A percentile compares a stretch with the other conserved stretches of the same genome.
phyloP scores from a whole-genome alignment of 2,888 invertebrate species.

The Sacculina carcini region DNA sequence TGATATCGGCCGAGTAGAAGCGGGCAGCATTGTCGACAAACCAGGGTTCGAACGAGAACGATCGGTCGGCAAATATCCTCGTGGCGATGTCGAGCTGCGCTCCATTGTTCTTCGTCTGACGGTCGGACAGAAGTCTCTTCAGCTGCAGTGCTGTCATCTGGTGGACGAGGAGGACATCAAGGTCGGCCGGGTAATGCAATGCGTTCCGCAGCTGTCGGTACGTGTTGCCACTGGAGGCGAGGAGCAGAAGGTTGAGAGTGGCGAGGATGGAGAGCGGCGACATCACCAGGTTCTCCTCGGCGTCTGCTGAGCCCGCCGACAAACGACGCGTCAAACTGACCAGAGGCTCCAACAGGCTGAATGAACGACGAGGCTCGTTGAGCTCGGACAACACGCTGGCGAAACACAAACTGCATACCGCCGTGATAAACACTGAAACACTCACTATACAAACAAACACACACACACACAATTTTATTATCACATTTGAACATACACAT shows the following conservation, averaged over 20 bases:
- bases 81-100: slow-evolving; percentile 10
- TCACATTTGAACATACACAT: no score
- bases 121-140: background rate
- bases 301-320: no score
- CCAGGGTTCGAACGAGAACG: background rate
- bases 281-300: slow-evolving; percentile 19
- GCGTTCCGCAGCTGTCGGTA: slow-evolving; percentile 9
- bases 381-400: no score
- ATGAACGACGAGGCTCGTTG: no score
- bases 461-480: no score
- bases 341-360: no score
- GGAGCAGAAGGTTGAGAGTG: slow-evolving; percentile 20
- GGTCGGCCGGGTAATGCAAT: slow-evolving; percentile 6
- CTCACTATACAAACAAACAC: no score
- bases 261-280: slow-evolving; percentile 22
- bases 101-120: slow-evolving; percentile 3
- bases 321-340: no score
- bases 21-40: slow-evolving; percentile 8
- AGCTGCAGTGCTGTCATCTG: slow-evolving; percentile 5
- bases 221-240: slow-evolving; percentile 17
- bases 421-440: no score
- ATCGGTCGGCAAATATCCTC: slow-evolving; percentile 9
- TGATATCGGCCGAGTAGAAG: slow-evolving; percentile 28
- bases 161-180: slow-evolving; percentile 6
- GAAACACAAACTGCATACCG: no score